phyloP scores from a whole-genome alignment of 2,888 invertebrate species.

The Leucania comma region DNA sequence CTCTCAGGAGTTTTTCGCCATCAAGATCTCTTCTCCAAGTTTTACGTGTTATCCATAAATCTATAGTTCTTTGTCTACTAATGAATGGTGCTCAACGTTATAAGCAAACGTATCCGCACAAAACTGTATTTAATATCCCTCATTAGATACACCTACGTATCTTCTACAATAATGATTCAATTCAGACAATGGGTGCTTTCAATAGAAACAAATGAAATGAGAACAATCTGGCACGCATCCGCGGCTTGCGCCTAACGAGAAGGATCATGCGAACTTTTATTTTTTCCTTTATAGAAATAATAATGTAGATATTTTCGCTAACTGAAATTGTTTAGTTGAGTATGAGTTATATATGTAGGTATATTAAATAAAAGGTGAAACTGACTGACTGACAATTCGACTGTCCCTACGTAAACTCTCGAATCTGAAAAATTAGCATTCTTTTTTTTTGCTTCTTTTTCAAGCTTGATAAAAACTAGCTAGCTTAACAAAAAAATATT shows the following conservation, averaged over 20 bases:
- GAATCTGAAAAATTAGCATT: too few species aligned
- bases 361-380: too few species aligned
- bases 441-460: too few species aligned
- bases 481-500: too few species aligned
- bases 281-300: constrained; percentile 51
- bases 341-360: not conserved
- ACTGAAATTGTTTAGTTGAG: constrained; percentile 37
- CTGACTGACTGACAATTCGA: too few species aligned
- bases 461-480: too few species aligned
- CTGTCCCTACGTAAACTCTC: too few species aligned
- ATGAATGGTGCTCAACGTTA: constrained; percentile 16
- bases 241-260: constrained; percentile 62
- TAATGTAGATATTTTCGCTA: constrained; percentile 44
- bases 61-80: constrained; percentile 15
- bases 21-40: not conserved
- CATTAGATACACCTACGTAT: constrained; percentile 45
- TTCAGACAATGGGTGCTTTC: constrained; percentile 43
- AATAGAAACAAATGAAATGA: constrained; percentile 60
- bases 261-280: constrained; percentile 65
- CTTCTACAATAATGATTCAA: constrained; percentile 62
- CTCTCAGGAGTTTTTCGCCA: not conserved
- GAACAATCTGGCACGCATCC: constrained; percentile 64
- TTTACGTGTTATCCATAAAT: not conserved
- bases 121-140: constrained; percentile 55
- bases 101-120: constrained; percentile 20